Conservation (phyloP, 2,888 invertebrate species). For the Cataglyphis albicans region DNA sequence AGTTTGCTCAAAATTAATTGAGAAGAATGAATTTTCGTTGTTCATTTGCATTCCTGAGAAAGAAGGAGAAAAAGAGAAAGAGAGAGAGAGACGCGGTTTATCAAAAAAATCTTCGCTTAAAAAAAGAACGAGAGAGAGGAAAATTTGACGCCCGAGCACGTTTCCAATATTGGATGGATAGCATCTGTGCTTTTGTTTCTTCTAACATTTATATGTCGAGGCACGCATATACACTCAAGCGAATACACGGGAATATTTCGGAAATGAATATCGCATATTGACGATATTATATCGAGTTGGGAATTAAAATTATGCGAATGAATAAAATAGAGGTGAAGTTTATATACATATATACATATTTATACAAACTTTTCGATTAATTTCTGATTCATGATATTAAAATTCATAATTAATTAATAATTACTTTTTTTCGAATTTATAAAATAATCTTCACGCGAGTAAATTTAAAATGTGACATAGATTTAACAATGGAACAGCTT, state of each 20-base stretch:
- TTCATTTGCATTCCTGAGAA: not conserved
- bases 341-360: not conserved
- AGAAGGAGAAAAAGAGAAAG: not conserved
- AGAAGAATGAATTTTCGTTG: not conserved
- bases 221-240: not conserved
- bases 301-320: not conserved
- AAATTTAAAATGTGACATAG: constrained; percentile 39
- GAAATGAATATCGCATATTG: not conserved
- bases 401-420: not conserved
- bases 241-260: not conserved
- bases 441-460: not conserved
- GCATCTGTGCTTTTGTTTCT: not conserved
- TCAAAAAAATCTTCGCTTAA: not conserved
- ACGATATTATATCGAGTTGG: not conserved
- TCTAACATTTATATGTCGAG: not conserved
- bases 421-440: not conserved
- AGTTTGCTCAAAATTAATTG: not conserved
- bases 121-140: not conserved
- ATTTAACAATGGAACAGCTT: constrained; percentile 11
- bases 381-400: not conserved
- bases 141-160: not conserved
- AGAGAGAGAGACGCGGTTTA: not conserved
- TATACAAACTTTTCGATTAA: not conserved
- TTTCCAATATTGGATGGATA: not conserved
- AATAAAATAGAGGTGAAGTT: not conserved